These are phyloP conservation scores for Lineus longissimus DNA, from an alignment of 1,140 invertebrate species.

Conservation along the genomic window DNA sequence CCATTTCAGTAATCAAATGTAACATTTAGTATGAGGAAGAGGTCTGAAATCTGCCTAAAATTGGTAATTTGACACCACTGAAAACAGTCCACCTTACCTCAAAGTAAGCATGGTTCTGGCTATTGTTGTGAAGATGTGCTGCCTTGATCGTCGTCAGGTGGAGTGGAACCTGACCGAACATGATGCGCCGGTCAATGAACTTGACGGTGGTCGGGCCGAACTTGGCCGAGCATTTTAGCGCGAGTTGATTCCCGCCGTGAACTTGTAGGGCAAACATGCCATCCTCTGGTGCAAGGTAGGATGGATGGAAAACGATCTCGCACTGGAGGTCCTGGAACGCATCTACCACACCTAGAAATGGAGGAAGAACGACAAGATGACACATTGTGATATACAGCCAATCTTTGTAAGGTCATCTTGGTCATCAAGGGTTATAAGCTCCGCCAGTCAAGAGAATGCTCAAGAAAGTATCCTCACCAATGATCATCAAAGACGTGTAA, in stretches of 20 bases:
- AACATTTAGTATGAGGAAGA: too few species aligned
- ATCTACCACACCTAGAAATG: conserved; percentile 41
- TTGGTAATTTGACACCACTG: too few species aligned
- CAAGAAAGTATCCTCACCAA: too few species aligned
- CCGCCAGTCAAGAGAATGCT: too few species aligned
- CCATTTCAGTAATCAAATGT: too few species aligned
- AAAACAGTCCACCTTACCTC: conserved; percentile 48
- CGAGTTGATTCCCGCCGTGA: conserved; percentile 37
- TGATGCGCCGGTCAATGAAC: conserved; percentile 48
- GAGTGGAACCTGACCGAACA: conserved; percentile 49
- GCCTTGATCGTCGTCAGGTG: conserved; percentile 46
- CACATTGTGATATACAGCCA: too few species aligned
- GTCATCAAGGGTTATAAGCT: too few species aligned
- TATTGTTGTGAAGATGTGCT: conserved; percentile 45
- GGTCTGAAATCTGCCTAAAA: too few species aligned
- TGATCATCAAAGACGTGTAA: too few species aligned
- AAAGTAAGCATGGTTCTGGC: conserved; percentile 51
- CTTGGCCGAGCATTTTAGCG: conserved; percentile 46
- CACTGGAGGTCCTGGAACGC: conserved; percentile 50
- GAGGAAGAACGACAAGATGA: background rate
- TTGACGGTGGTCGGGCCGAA: conserved; percentile 45
- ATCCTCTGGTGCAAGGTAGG: conserved; percentile 49
- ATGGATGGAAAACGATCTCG: conserved; percentile 55
- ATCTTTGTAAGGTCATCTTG: too few species aligned
- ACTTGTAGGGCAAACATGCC: conserved; percentile 48